Percentiles rank a stretch among this genome's conserved stretches.
Evolutionary conservation across 2,113 vertebrate species (phyloP).

Genomic region (Carassius gibelio): DNA sequence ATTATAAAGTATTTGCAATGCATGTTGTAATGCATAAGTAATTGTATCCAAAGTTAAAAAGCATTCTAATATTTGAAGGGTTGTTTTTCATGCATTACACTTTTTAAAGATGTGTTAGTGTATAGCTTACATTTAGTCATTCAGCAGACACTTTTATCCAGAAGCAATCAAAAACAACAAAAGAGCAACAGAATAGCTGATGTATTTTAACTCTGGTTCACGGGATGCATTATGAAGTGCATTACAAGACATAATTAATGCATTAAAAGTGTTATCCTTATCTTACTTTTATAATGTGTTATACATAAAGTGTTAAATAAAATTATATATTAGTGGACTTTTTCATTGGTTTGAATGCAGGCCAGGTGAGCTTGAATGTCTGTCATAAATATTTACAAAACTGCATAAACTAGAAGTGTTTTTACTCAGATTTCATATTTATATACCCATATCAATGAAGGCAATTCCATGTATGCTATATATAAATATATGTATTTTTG

Average conservation of each 20-base stretch:
- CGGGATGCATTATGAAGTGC: neutral
- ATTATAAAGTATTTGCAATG: neutral
- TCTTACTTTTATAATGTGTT: neutral
- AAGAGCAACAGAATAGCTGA: neutral
- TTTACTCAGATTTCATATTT: slow-evolving; percentile 26
- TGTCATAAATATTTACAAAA: neutral
- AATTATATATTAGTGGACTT: neutral
- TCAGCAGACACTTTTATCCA: too few relatives aligned
- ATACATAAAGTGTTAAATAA: neutral
- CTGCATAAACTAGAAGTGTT: neutral
- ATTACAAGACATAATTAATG: neutral
- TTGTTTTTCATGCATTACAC: neutral
- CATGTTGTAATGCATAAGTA: neutral
- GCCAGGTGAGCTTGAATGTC: neutral
- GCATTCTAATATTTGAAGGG: neutral
- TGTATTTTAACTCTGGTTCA: neutral
- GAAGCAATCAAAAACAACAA: too few relatives aligned
- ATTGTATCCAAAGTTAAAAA: neutral
- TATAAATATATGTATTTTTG: slow-evolving; percentile 27
- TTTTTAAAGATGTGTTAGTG: neutral
- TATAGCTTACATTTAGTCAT: neutral
- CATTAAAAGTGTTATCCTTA: too few relatives aligned
- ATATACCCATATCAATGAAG: slow-evolving; percentile 32
- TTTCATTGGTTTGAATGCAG: neutral
- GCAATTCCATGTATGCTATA: neutral